Percentiles rank a stretch among this genome's conserved stretches.
phyloP scores from a whole-genome alignment of 2,113 vertebrate genomes.

The Laticauda laticaudata region DNA sequence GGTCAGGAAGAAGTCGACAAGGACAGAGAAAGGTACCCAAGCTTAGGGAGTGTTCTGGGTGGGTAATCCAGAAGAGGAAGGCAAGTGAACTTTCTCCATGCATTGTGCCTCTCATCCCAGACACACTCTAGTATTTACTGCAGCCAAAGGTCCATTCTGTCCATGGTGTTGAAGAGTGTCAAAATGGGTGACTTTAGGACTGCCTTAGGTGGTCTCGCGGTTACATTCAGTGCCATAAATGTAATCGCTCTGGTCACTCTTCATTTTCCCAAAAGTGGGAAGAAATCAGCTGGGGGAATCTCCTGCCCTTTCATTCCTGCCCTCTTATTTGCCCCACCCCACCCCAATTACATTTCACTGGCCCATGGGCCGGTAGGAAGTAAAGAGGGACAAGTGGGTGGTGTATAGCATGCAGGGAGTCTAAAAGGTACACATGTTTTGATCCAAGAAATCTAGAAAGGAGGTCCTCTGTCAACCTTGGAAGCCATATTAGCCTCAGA shows the following conservation, averaged over 20 bases:
- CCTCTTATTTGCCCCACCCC: background rate
- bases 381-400: background rate
- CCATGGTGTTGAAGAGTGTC: background rate
- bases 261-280: background rate
- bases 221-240: background rate
- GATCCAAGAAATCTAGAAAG: background rate
- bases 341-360: background rate
- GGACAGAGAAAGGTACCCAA: background rate
- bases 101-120: background rate
- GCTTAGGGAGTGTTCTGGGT: background rate
- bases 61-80: background rate
- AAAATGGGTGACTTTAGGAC: background rate
- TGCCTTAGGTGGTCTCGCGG: background rate
- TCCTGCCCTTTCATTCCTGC: background rate
- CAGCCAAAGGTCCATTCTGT: background rate
- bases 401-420: background rate
- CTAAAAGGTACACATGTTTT: background rate
- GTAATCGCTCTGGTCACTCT: background rate
- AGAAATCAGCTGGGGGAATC: background rate
- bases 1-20: background rate
- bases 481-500: too few relatives aligned
- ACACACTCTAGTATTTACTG: background rate
- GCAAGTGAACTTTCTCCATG: too few relatives aligned
- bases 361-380: background rate
- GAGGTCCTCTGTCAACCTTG: background rate